These are phyloP conservation scores for Coregonus suidteri DNA, from an alignment of 2,797 vertebrate species.

Conservation along the genomic window DNA sequence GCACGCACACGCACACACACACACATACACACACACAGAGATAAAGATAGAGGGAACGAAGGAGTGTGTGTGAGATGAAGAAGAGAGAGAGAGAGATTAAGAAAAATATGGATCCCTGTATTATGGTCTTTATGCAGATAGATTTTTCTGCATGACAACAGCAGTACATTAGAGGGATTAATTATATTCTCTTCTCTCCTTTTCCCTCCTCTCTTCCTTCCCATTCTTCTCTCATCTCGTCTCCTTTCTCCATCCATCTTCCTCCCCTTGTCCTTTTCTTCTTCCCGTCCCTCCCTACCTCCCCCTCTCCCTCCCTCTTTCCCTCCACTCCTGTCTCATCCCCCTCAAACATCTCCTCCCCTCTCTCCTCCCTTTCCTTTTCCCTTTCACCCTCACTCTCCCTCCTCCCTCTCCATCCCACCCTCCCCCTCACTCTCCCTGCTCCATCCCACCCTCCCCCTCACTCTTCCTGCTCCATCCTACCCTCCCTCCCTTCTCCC, in stretches of 20 bases:
- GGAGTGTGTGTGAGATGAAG: too few species aligned
- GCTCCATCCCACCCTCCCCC: too few species aligned
- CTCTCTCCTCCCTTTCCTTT: too few species aligned
- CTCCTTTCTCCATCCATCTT: slow-evolving; percentile 2
- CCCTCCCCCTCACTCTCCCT: too few species aligned
- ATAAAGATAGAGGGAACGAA: background rate
- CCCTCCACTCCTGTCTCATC: too few species aligned
- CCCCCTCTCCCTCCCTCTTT: slow-evolving; percentile 32
- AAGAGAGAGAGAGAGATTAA: background rate
- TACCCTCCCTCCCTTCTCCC: too few species aligned
- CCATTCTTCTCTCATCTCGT: background rate
- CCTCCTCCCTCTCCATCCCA: too few species aligned
- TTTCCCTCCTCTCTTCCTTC: background rate
- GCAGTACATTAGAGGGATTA: background rate
- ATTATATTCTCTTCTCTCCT: background rate
- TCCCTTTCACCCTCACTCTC: too few species aligned
- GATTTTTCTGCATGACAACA: background rate
- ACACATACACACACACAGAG: background rate
- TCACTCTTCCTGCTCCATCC: too few species aligned
- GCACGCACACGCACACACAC: background rate
- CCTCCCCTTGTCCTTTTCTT: background rate
- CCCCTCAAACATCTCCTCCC: too few species aligned
- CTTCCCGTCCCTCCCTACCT: slow-evolving; percentile 42
- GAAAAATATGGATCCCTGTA: too few species aligned
- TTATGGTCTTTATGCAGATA: background rate